Base-by-base conservation (phyloP, 1,140 invertebrate species). In the Drosophila eugracilis region DNA sequence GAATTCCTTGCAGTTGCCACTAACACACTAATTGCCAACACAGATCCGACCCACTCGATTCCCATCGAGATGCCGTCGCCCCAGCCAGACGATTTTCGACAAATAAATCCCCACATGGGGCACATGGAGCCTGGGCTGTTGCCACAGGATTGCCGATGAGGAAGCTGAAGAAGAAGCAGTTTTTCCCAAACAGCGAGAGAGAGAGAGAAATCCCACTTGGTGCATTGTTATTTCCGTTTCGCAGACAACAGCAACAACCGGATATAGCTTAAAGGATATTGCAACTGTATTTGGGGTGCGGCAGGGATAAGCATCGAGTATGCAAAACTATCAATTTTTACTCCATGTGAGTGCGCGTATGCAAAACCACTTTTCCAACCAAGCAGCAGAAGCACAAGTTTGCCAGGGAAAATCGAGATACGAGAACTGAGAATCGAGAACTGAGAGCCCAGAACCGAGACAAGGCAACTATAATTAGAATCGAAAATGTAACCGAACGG, bases 261-360 rank as follows among this genome's bases (percentile, higher is more conserved):
- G 83, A 88, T 83, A 88, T 83, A 57, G 84, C 78, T 88, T 83
- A 65, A 75, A 83, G 84, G 84, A 83, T 88, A 83, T 81, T 75
- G 75, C 83, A 88, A 65, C 72, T 67, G 72, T 53, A 73, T 71
- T 83, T 69, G 73, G 37, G 55, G 53, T 57, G 39, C 42, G 28
- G 44, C 14, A 30, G 36, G 44, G 58, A 49, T 54, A 74, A 30
- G 28, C 48, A 37, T 74, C 32, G 9, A 45, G 66, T 58, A 72
- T 72, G 69, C 55, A 37, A 50, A 73, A 73, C 47, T 62, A 73
- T 73, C 55, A 73, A 53, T 73, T 71, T 62, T 48, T 72, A 62
- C 21, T 65, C 19, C 19, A 49, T 34, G 37, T 32, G 48, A 53
- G 54, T 63, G 60, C 28, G 22, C 42, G 60, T 52, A 67, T 67